phyloP scores from a whole-genome alignment of 2,797 vertebrate genomes.

The Notolabrus celidotus region DNA sequence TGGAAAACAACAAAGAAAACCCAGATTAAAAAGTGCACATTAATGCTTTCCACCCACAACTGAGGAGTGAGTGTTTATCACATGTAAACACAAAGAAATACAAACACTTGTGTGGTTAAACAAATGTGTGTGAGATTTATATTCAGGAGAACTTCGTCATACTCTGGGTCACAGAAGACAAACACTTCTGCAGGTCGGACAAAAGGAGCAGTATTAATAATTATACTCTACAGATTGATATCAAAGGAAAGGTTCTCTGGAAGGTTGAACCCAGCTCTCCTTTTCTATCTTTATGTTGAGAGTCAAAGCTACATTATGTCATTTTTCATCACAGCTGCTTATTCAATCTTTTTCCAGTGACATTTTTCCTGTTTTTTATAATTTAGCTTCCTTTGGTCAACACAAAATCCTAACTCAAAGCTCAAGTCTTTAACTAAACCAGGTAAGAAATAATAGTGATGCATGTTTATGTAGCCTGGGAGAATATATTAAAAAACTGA shows the following conservation, averaged over 20 bases:
- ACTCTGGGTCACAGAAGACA: constrained; percentile 19
- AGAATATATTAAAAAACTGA: no score
- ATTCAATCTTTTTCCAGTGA: no score
- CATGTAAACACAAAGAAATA: constrained; percentile 29
- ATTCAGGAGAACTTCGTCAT: not conserved
- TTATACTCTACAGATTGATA: not conserved
- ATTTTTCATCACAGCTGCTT: not conserved
- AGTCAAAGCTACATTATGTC: not conserved
- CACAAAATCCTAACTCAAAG: no score
- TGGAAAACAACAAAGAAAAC: constrained; percentile 65
- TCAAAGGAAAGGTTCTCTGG: constrained; percentile 9
- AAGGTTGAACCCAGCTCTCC: not conserved
- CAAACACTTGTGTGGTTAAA: constrained; percentile 22
- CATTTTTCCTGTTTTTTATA: not conserved
- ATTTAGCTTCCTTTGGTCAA: no score
- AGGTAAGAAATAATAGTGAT: no score
- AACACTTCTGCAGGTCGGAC: constrained; percentile 18
- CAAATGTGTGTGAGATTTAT: constrained; percentile 23
- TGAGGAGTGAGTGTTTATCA: constrained; percentile 12
- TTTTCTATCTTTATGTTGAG: constrained; percentile 8
- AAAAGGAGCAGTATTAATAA: not conserved
- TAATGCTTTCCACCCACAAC: constrained; percentile 20
- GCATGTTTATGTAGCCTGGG: no score
- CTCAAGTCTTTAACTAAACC: no score
- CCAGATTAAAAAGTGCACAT: constrained; percentile 34